Evolutionary conservation across 2,888 invertebrate species (phyloP).

Genomic region (Xanthorhoe spadicearia): DNA sequence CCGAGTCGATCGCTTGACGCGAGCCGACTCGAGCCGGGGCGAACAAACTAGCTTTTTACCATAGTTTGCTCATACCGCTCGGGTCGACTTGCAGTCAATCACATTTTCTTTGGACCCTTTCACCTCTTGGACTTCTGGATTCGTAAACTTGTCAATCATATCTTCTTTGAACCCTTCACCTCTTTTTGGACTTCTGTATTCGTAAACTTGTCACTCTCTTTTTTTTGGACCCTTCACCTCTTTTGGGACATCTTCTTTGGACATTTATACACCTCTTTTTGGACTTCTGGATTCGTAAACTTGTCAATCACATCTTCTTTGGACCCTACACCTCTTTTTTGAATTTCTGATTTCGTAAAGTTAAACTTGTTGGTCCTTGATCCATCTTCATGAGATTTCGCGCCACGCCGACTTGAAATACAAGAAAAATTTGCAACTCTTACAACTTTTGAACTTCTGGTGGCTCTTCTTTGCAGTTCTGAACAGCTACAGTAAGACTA

Average conservation of each 20-base stretch:
- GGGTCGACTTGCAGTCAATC: constrained; percentile 72
- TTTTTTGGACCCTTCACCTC: background rate
- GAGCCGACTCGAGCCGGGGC: constrained; percentile 84
- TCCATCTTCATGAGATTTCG: background rate
- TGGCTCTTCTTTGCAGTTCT: background rate
- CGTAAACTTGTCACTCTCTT: constrained; percentile 46
- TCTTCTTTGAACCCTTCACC: background rate
- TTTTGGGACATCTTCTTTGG: background rate
- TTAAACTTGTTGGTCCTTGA: background rate
- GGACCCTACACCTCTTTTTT: no score
- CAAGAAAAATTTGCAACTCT: constrained; percentile 4
- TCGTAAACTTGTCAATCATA: constrained; percentile 41
- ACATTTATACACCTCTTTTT: no score
- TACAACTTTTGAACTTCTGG: constrained; percentile 13
- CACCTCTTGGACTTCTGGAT: no score
- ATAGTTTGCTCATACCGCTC: constrained; percentile 85
- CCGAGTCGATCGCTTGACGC: constrained; percentile 62
- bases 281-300: no score
- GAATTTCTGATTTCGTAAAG: no score
- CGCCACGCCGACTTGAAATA: background rate
- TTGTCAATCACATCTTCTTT: constrained; percentile 46
- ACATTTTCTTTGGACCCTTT: background rate
- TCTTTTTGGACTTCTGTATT: no score
- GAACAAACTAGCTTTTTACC: constrained; percentile 79
- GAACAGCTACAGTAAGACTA: background rate